A percentile compares a stretch with the other conserved stretches of the same genome.
phyloP scores from a whole-genome alignment of 2,888 invertebrate genomes.

The Drosophila aldrichi region DNA sequence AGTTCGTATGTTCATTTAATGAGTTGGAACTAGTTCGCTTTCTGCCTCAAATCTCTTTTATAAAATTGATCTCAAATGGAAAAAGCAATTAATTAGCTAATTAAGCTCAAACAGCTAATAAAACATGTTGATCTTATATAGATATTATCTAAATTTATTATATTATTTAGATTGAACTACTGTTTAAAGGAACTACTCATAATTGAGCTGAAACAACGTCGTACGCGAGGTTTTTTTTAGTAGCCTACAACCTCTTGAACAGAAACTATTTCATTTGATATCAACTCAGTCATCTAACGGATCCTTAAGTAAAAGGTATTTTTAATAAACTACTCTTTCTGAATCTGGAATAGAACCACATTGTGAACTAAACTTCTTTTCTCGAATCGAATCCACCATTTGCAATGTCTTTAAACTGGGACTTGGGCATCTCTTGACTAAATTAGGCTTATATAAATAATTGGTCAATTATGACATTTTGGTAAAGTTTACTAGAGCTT shows the following conservation, averaged over 20 bases:
- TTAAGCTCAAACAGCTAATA: no score
- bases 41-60: no score
- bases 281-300: not conserved
- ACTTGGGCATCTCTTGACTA: slow-evolving; percentile 25
- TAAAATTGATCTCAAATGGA: not conserved
- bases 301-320: not conserved
- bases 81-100: no score
- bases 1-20: not conserved
- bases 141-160: no score
- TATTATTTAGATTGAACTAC: no score
- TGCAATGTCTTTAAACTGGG: slow-evolving; percentile 52
- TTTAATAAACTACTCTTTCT: not conserved
- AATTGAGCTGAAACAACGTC: no score
- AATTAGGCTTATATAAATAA: slow-evolving; percentile 50
- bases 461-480: slow-evolving; percentile 66
- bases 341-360: not conserved
- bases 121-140: no score
- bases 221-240: no score
- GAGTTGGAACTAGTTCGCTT: not conserved
- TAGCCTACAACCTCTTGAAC: not conserved
- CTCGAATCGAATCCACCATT: not conserved
- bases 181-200: no score
- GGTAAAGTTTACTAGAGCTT: slow-evolving; percentile 43
- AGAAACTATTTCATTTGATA: slow-evolving; percentile 1
- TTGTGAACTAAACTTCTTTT: slow-evolving; percentile 9